Evolutionary conservation across 1,140 invertebrate species (phyloP), one percentile per base, ranked within the genome.

Genomic region (Drosophila cardini): DNA sequence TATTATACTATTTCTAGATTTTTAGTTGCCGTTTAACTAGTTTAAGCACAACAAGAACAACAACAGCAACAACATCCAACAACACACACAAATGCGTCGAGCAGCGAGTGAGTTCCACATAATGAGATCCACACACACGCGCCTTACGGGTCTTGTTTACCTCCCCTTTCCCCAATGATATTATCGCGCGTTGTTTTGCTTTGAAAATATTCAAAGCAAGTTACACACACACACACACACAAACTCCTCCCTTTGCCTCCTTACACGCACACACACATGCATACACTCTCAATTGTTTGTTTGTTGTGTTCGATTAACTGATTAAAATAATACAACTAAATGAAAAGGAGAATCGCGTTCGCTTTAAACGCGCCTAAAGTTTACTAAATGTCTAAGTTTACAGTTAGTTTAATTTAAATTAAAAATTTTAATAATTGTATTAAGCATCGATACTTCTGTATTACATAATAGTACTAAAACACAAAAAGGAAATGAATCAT

Each of bases 371-470:
- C 78, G 64, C 83, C 68, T 61, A 26, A 26, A 26, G 21, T 87
- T 87, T 86, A 86, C 69, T 87, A 87, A 83, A 52, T 87, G 69
- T 87, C 64, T 86, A 86, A 87, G 83, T 79, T 87, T 58, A 79
- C 45, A 60, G 32, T 69, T 83, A 86, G 78, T 73, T 87, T 83
- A 86, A 86, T 86, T 83, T 83, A 87, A 83, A 53, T 74, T 75
- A 71, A 70, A 73, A 63, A 15, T 73, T 82, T 69, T 79, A 76
- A 74, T 79, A 79, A 73, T 71, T 76, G 64, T 72, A 76, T 71
- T 86, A 87, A 86, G 79, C 65, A 53, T 87, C 21, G 21, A 73
- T 57, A 56, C 71, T 69, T 83, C 83, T 87, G 79, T 87, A 86
- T 79, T 83, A 87, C 76, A 75, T 76, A 87, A 48, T 73, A 87